These are phyloP conservation scores for Herminia tarsipennalis DNA, from an alignment of 2,888 invertebrate genomes.

Conservation along the genomic window DNA sequence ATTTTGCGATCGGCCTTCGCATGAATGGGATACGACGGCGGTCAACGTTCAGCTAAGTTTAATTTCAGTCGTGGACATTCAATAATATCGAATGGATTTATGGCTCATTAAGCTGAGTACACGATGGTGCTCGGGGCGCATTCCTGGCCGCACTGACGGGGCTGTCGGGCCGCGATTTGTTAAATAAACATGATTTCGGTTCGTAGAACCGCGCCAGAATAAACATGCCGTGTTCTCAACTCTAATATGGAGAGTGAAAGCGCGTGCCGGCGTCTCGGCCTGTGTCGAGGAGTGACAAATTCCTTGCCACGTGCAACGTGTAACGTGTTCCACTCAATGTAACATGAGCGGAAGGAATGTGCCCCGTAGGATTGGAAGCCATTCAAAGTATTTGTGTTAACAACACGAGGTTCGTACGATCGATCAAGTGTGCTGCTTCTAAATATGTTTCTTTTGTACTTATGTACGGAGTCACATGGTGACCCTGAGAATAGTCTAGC, in stretches of 20 bases:
- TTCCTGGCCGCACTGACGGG: constrained; percentile 35
- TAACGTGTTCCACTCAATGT: constrained; percentile 50
- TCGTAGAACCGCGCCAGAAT: constrained; percentile 67
- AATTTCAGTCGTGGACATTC: constrained; percentile 59
- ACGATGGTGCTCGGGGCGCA: constrained; percentile 38
- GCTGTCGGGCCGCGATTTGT: constrained; percentile 53
- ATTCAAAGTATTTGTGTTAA: constrained; percentile 48
- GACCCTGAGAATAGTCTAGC: neutral
- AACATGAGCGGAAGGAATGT: constrained; percentile 62
- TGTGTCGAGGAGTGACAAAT: constrained; percentile 60
- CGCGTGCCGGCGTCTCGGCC: constrained; percentile 35
- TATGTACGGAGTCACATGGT: neutral
- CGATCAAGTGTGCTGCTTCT: constrained; percentile 25
- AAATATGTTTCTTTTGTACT: constrained; percentile 10
- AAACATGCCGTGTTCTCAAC: constrained; percentile 49
- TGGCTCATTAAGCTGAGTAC: constrained; percentile 64
- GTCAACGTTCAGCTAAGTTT: constrained; percentile 58
- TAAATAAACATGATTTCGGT: constrained; percentile 61
- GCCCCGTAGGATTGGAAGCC: constrained; percentile 50
- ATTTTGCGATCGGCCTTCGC: constrained; percentile 72
- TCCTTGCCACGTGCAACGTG: constrained; percentile 58
- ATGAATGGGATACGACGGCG: constrained; percentile 76
- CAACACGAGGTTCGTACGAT: constrained; percentile 28
- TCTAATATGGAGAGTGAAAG: constrained; percentile 73
- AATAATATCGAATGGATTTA: constrained; percentile 71